A percentile compares a stretch with the other conserved stretches of the same genome.
phyloP scores from a whole-genome alignment of 2,888 invertebrate genomes.

The Prostheceraeus crozeri region DNA sequence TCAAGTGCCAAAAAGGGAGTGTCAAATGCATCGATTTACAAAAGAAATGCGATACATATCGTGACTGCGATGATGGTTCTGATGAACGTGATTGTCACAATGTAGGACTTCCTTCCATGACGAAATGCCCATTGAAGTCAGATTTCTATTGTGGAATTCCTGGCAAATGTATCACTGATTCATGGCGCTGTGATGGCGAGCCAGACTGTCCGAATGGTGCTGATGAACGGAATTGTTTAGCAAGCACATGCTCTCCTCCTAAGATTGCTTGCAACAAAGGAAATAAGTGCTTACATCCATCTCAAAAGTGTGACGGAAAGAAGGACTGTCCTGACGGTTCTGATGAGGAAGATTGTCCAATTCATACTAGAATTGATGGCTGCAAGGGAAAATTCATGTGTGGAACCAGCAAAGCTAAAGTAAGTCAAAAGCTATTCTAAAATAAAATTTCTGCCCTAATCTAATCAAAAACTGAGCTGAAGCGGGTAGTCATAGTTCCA shows the following conservation, averaged over 20 bases:
- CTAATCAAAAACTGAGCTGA: no score
- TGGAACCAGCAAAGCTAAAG: no score
- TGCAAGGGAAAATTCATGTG: no score
- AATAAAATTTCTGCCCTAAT: no score
- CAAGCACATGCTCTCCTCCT: not conserved
- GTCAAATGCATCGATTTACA: slow-evolving; percentile 3
- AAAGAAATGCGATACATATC: not conserved
- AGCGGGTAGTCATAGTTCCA: no score
- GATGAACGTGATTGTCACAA: not conserved
- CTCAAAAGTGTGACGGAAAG: not conserved
- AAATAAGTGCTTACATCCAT: not conserved
- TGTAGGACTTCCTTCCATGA: not conserved
- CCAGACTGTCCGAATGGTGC: slow-evolving; percentile 8
- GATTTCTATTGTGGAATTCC: slow-evolving; percentile 10
- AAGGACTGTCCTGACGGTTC: not conserved
- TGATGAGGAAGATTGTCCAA: no score
- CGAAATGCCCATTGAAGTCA: no score
- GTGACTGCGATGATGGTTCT: not conserved
- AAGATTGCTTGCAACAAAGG: not conserved
- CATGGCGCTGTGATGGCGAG: not conserved
- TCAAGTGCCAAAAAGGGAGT: no score
- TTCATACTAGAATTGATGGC: no score
- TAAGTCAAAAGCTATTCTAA: no score
- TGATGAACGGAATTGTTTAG: not conserved
- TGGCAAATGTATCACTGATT: not conserved